Evolutionary conservation across 2,113 vertebrate species (phyloP).

Genomic region (Phalacrocorax brasilianus): DNA sequence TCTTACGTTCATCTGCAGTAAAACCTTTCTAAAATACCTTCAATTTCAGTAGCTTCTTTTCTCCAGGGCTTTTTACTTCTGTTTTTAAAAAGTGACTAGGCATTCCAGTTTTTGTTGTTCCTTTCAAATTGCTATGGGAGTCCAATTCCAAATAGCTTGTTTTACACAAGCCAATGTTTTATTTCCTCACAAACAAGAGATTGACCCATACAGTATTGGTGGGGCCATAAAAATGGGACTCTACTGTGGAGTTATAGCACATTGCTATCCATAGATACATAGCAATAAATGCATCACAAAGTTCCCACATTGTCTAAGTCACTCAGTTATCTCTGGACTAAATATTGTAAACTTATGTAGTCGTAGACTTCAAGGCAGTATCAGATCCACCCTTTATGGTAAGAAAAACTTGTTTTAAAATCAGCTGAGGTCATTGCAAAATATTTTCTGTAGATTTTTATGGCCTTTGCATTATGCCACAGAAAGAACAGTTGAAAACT

Average conservation of each 20-base stretch:
- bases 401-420: background rate
- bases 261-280: background rate
- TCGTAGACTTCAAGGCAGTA: background rate
- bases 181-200: background rate
- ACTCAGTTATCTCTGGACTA: background rate
- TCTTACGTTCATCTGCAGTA: background rate
- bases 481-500: background rate
- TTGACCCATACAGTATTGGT: background rate
- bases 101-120: background rate
- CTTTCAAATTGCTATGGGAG: background rate
- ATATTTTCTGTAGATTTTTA: background rate
- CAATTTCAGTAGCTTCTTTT: background rate
- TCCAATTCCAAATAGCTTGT: background rate
- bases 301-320: background rate
- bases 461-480: background rate
- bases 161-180: background rate
- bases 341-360: background rate
- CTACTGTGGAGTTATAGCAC: background rate
- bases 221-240: background rate
- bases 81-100: background rate
- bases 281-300: background rate
- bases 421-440: background rate
- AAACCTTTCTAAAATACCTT: background rate
- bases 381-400: background rate
- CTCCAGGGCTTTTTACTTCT: background rate